Conservation (phyloP, 2,888 invertebrate genomes). For the Protophormia terraenovae region DNA sequence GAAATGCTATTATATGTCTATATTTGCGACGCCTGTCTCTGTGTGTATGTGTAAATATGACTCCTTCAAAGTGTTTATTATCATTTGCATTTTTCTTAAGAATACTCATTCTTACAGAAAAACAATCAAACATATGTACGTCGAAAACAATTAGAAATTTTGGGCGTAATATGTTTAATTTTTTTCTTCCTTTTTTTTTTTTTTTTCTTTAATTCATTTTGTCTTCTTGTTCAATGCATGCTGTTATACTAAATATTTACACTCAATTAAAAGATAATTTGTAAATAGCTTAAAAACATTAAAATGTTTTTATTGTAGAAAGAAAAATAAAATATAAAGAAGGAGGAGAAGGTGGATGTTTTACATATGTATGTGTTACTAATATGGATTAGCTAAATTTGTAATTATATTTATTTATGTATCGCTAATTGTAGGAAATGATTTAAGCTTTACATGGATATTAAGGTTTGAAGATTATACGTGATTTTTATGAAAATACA, state of each 20-base stretch:
- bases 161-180: conserved; percentile 27
- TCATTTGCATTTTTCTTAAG: conserved; percentile 45
- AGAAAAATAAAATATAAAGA: no score
- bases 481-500: no score
- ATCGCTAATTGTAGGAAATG: not conserved
- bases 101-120: not conserved
- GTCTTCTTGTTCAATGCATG: conserved; percentile 17
- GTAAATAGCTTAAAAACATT: conserved; percentile 53
- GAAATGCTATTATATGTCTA: not conserved
- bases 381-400: not conserved
- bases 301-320: conserved; percentile 37
- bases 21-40: not conserved
- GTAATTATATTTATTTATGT: not conserved
- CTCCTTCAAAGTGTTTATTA: not conserved
- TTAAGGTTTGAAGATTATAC: no score
- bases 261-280: conserved; percentile 68
- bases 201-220: not conserved
- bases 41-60: not conserved
- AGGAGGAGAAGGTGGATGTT: not conserved
- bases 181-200: not conserved
- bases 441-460: not conserved
- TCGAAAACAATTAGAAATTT: conserved; percentile 47
- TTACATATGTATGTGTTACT: not conserved
- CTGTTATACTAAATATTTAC: conserved; percentile 61
- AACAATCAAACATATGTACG: not conserved